Evolutionary conservation across 2,797 vertebrate species (phyloP), one percentile per base, ranked within the genome.

Genomic region (Rhincodon typus): DNA sequence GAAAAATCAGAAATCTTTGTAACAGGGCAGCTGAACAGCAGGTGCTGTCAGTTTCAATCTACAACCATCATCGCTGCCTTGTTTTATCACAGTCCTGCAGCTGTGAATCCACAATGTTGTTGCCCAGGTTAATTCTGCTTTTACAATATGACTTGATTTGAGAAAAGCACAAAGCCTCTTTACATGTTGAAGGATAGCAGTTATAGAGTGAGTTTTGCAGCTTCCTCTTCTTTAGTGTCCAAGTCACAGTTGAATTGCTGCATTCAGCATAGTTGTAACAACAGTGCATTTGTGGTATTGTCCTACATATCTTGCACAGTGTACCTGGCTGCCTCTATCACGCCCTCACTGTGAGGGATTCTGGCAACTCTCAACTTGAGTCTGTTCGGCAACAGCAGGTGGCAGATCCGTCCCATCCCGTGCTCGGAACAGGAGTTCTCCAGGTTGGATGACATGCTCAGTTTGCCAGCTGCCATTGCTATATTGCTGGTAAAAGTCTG

Each of bases 401-500:
- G 79, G 96, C 95, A 95, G 95, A 5, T 96, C 97, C 1, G 94
- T 74, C 96, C 97, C 96, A 0, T 98, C 98, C 0, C 98, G 97
- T 1, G 98, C 96, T 0, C 97, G 98, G 96, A 98, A 98, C 66
- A 99, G 98, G 57, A 99, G 97, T 96, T 99, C 98, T 30, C 98
- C 98, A 0, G 98, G 97, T 53, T 99, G 99, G 74, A 99, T 97
- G 96, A 99, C 98, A 96, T 99, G 98, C 96, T 98, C 98, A 0
- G 98, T 96, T 2, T 98, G 98, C 99, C 99, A 99, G 1, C 98
- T 79, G 7, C 97, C 96, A 0, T 98, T 67, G 0, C 97, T 96
- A 0, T 98, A 98, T 82, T 99, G 99, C 96, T 99, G 99, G 97
- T 99, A 99, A 97, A 99, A 99, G 98, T 99, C 99, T 0, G 99